Evolutionary conservation across 2,113 vertebrate genomes (phyloP).

Genomic region (Salvelinus namaycush): DNA sequence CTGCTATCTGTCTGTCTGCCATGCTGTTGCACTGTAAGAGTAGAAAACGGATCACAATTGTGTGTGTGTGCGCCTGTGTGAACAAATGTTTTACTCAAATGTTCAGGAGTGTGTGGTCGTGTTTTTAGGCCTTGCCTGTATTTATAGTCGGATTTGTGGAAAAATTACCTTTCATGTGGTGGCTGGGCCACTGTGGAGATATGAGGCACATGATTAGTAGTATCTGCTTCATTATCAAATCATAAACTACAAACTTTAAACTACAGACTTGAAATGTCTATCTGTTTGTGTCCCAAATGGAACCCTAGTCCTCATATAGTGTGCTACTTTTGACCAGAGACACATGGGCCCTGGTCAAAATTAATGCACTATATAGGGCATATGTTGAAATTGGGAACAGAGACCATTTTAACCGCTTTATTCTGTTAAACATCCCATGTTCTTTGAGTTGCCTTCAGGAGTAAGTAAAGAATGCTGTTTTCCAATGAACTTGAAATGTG

Average conservation of each 20-base stretch:
- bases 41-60: conserved; percentile 56
- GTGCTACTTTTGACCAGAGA: too few species aligned
- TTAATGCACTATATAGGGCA: too few species aligned
- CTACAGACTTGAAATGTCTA: conserved; percentile 54
- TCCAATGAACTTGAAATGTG: conserved; percentile 73
- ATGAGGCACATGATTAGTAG: conserved; percentile 33
- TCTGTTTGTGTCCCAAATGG: neutral
- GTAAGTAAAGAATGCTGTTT: conserved; percentile 61
- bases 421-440: conserved; percentile 48
- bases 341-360: too few species aligned
- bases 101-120: conserved; percentile 49
- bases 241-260: conserved; percentile 61
- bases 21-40: conserved; percentile 74
- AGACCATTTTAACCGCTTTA: conserved; percentile 35
- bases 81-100: conserved; percentile 31
- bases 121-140: conserved; percentile 65
- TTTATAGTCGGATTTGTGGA: conserved; percentile 72
- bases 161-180: conserved; percentile 63
- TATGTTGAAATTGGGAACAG: conserved; percentile 23
- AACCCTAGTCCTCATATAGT: neutral
- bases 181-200: conserved; percentile 75
- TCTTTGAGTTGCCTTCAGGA: conserved; percentile 60
- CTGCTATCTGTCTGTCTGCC: conserved; percentile 74
- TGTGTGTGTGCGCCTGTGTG: conserved; percentile 57
- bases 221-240: conserved; percentile 55